A percentile compares a stretch with the other conserved stretches of the same genome.
Conservation (phyloP, 1,140 invertebrate species). For the Prorops nasuta region DNA sequence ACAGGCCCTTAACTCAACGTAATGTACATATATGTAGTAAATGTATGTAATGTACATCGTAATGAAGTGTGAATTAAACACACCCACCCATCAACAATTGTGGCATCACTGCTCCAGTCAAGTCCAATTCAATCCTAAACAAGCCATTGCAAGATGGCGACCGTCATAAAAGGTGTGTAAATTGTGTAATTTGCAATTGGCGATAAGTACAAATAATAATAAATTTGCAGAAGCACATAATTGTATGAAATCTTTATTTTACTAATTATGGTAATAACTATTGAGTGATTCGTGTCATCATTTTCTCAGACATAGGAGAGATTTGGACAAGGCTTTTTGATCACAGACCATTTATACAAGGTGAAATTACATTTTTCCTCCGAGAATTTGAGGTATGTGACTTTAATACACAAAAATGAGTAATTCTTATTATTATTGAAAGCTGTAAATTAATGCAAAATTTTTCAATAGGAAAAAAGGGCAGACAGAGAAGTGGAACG, state of each 20-base stretch:
- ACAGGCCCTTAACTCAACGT: too few relatives aligned
- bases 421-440: too few relatives aligned
- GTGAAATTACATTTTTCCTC: slow-evolving; percentile 79
- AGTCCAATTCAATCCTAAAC: too few relatives aligned
- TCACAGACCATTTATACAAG: slow-evolving; percentile 77
- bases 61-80: too few relatives aligned
- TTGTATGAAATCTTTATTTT: slow-evolving; percentile 7
- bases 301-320: slow-evolving; percentile 70
- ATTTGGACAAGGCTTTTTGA: slow-evolving; percentile 82
- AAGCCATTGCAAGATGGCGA: slow-evolving; percentile 50
- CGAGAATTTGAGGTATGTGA: slow-evolving; percentile 77
- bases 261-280: slow-evolving; percentile 18
- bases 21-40: too few relatives aligned
- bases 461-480: slow-evolving; percentile 66
- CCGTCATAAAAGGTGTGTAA: slow-evolving; percentile 50
- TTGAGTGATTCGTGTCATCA: slow-evolving; percentile 12
- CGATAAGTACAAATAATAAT: slow-evolving; percentile 13
- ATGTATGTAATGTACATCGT: too few relatives aligned
- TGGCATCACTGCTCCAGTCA: too few relatives aligned
- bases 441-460: too few relatives aligned
- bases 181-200: too few relatives aligned
- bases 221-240: slow-evolving; percentile 5
- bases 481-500: slow-evolving; percentile 76
- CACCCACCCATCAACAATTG: too few relatives aligned
- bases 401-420: too few relatives aligned